Base-by-base conservation (phyloP, 1,140 invertebrate species). In the Aphelinus atriplicis region DNA sequence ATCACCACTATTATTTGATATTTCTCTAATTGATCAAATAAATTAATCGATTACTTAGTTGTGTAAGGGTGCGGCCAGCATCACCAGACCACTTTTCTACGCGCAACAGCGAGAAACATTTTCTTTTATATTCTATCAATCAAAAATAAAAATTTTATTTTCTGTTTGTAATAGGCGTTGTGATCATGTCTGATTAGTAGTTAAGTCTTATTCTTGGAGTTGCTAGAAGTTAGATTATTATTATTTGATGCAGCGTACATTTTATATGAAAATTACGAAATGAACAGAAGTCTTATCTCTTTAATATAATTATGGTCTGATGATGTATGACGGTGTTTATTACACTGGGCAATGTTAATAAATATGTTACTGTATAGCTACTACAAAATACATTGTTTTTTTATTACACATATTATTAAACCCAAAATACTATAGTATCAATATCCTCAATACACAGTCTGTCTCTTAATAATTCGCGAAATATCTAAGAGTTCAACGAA, bases 1-100 rank as follows among this genome's bases (percentile, higher is more conserved):
- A 84, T 83, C 79, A 81, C 77, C 77, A 81, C 81, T 77, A 83
- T 84, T 84, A 85, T 86, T 86, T 86, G 81, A 85, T 85, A 85
- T 83, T 85, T 83, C 81, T 86, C 81, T 85, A 77, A 76, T 86
- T 85, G 82, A 75, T 83, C 83, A 84, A 77, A 80, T 84, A 85
- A 80, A 79, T 71, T 78, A 81, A 87, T 84, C 9, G 81, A 84
- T 85, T 84, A 83, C 74, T 84, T 85, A 84, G 81, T 81, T 74
- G 77, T 81, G 73, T 86, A 84, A 83, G 80, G 80, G 67, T 83
- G 77, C 78, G 79, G 76, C 80, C 77, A 80, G 78, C 81, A 85
- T 87, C 81, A 82, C 81, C 81, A 80, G 81, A 81, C 76, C 77
- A 65, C 73, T 26, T 26, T 26, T 26, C 26, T 26, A 26, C 26